These are phyloP conservation scores for Lagopus muta DNA, from an alignment of 2,113 vertebrate species.

Conservation along the genomic window DNA sequence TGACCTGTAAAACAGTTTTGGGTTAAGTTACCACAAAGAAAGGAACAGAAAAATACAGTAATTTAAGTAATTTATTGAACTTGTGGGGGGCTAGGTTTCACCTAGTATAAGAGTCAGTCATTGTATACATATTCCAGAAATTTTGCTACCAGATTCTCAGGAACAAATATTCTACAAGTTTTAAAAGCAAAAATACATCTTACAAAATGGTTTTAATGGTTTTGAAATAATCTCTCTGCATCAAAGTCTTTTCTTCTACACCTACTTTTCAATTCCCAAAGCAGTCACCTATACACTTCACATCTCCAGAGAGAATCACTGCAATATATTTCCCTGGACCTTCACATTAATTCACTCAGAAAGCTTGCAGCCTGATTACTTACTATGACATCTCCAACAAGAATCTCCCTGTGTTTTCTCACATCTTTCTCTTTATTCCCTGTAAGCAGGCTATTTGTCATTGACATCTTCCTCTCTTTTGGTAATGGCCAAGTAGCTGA, in stretches of 20 bases:
- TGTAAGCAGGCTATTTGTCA: background rate
- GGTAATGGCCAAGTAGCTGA: background rate
- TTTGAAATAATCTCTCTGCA: background rate
- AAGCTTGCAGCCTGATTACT: background rate
- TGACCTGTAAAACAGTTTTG: conserved; percentile 79
- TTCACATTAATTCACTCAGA: background rate
- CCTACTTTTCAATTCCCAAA: background rate
- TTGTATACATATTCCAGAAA: background rate
- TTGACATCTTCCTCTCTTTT: background rate
- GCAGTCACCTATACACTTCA: background rate
- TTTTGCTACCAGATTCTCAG: background rate
- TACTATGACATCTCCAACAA: background rate
- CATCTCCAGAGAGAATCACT: background rate
- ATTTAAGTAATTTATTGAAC: background rate
- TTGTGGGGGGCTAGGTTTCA: background rate
- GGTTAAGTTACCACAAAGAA: background rate
- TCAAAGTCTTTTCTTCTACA: background rate
- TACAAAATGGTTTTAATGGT: background rate
- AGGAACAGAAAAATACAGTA: background rate
- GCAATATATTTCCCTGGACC: background rate
- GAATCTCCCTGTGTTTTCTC: background rate
- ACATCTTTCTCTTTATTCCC: background rate
- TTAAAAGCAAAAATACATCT: background rate
- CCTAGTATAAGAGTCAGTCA: background rate
- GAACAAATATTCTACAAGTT: background rate